Evolutionary conservation across 23 tunicate species (phyloP), one percentile per base, ranked within the genome.

Genomic region (Oikopleura albicans): DNA sequence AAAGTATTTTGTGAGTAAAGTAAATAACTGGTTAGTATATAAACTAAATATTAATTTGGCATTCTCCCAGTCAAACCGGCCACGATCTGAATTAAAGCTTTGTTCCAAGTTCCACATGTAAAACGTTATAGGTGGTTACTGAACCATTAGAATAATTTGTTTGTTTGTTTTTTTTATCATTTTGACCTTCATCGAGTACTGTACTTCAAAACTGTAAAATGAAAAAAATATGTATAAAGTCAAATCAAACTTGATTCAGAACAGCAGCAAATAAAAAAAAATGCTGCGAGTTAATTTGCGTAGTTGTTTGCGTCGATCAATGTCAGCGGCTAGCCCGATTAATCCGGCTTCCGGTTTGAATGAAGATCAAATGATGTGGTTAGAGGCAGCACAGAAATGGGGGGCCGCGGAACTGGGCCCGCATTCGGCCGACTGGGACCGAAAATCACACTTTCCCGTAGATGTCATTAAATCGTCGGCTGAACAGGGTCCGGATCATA

Each of bases 391-490:
- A 2, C 79, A 71, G 35, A 71, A 71, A 29, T 71, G 79, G 79
- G 79, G 79, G 2, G 79, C 33, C 33, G 33, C 79, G 2, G 79
- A 71, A 29, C 79, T 71, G 37, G 79, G 79, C 31, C 79, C 79
- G 36, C 31, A 16, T 29, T 71, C 79, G 37, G 79, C 79, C 31
- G 37, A 71, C 4, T 71, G 79, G 79, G 79, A 71, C 37, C 37
- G 4, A 12, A 71, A 71, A 71, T 16, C 37, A 12, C 79, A 84
- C 75, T 92, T 90, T 85, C 99, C 99, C 36, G 57, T 91, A 4
- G 99, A 95, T 40, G 87, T 84, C 8, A 88, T 95, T 12, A 95
- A 91, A 83, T 84, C 12, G 63, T 49, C 12, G 63, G 63, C 22
- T 49, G 22, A 49, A 49, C 63, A 49, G 12, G 12, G 63, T 49